Percentiles rank a stretch among this genome's conserved stretches.
Evolutionary conservation across 2,888 invertebrate genomes (phyloP).

Genomic region (Trachelus troglodyta): DNA sequence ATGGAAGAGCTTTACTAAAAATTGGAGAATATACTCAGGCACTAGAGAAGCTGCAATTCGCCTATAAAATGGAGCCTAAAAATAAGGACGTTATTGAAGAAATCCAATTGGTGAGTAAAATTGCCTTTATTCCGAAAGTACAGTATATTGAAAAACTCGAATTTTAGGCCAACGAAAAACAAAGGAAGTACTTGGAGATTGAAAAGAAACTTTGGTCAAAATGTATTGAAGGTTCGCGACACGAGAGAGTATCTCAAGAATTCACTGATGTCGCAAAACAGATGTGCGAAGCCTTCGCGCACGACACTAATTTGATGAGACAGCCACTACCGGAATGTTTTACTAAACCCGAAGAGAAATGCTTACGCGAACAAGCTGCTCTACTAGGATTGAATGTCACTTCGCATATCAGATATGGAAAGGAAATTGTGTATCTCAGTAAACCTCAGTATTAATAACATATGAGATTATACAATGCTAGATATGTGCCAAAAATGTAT

Average conservation of each 20-base stretch:
- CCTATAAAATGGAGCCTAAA: slow-evolving; percentile 69
- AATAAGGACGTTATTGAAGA: slow-evolving; percentile 71
- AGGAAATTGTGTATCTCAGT: slow-evolving; percentile 39
- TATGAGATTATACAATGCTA: not conserved
- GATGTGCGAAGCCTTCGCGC: slow-evolving; percentile 67
- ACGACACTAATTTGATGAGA: slow-evolving; percentile 64
- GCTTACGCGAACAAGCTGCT: slow-evolving; percentile 67
- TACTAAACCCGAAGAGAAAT: slow-evolving; percentile 66
- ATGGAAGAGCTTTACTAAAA: slow-evolving; percentile 76
- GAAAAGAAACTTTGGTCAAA: slow-evolving; percentile 63
- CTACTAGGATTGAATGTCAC: slow-evolving; percentile 67
- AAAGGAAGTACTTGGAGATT: slow-evolving; percentile 55
- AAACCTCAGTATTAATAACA: slow-evolving; percentile 22
- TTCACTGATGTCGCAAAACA: slow-evolving; percentile 65
- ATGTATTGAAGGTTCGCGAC: slow-evolving; percentile 43
- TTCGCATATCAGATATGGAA: slow-evolving; percentile 43
- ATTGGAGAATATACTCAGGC: slow-evolving; percentile 73
- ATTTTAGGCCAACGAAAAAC: slow-evolving; percentile 46
- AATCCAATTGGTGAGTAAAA: slow-evolving; percentile 64
- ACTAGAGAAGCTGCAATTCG: slow-evolving; percentile 69
- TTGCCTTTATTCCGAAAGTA: slow-evolving; percentile 57
- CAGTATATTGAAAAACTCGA: slow-evolving; percentile 45
- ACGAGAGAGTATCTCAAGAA: slow-evolving; percentile 30
- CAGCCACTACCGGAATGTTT: slow-evolving; percentile 69
- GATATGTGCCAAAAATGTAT: not conserved